Evolutionary conservation across 2,797 vertebrate genomes (phyloP), one percentile per base, ranked within the genome.

Genomic region (Xenops minutus): DNA sequence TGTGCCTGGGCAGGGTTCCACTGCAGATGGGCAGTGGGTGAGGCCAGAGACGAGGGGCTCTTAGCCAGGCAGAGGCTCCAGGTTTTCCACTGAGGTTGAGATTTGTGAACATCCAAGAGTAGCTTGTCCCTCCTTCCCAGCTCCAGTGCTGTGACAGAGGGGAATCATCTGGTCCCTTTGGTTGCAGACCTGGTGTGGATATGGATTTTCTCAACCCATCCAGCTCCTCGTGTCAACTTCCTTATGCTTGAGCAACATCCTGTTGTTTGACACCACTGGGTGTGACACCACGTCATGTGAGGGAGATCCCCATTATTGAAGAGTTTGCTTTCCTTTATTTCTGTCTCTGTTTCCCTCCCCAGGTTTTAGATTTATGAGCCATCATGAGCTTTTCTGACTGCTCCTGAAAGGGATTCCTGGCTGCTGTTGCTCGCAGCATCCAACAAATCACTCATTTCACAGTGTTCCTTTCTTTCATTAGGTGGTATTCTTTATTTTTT

Each of bases 331-430:
- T 81, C 20, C 22, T 89, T 64, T 85, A 32, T 51, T 94, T 58
- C 30, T 74, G 9, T 52, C 44, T 84, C 24, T 49, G 3, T 11
- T 34, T 76, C 44, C 15, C 67, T 77, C 51, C 6, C 23, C 54
- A 51, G 85, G 48, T 36, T 56, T 94, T 61, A 95, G 94, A 96
- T 97, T 97, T 97, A 96, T 97, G 91, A 96, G 71, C 32, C 12
- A 52, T 34, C 80, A 32, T 81, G 84, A 85, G 72, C 66, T 91
- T 94, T 97, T 80, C 94, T 97, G 91, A 92, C 78, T 96, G 69
- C 79, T 94, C 22, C 84, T 94, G 90, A 80, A 95, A 89, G 96
- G 90, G 84, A 85, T 93, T 94, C 88, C 73, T 94, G 93, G 93
- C 71, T 49, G 29, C 51, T 55, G 32, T 39, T 96, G 92, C 71